Evolutionary conservation across 1,140 invertebrate species (phyloP).

Genomic region (Onthophagus taurus): DNA sequence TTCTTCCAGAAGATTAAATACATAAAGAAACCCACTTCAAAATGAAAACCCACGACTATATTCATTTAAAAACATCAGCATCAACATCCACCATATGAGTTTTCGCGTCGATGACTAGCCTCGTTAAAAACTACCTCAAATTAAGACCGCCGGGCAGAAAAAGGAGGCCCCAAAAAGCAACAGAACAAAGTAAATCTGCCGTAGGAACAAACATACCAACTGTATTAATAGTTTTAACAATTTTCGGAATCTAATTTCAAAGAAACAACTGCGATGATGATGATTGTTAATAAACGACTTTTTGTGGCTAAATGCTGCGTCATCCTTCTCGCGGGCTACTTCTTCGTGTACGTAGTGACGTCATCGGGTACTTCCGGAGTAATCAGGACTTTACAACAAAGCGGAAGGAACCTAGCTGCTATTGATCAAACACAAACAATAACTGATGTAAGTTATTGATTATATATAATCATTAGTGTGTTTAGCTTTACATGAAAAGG

Average conservation of each 20-base stretch:
- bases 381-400: slow-evolving; percentile 33
- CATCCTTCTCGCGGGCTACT: slow-evolving; percentile 23
- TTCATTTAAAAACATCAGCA: too few relatives aligned
- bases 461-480: too few relatives aligned
- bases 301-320: slow-evolving; percentile 29
- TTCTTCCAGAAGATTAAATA: too few relatives aligned
- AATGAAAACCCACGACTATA: too few relatives aligned
- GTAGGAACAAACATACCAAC: not conserved
- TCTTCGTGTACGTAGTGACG: slow-evolving; percentile 27
- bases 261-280: slow-evolving; percentile 16
- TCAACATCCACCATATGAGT: too few relatives aligned
- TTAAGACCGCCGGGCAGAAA: slow-evolving; percentile 31
- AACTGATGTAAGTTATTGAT: too few relatives aligned
- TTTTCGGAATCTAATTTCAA: not conserved
- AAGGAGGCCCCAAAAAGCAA: slow-evolving; percentile 18
- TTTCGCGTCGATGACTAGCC: too few relatives aligned
- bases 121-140: slow-evolving; percentile 24
- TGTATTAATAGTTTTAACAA: slow-evolving; percentile 3
- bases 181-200: not conserved
- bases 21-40: too few relatives aligned
- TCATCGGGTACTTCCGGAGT: slow-evolving; percentile 25
- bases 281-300: slow-evolving; percentile 31
- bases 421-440: slow-evolving; percentile 24
- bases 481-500: too few relatives aligned
- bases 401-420: slow-evolving; percentile 32